These are phyloP conservation scores for Frankliniella fusca DNA, from an alignment of 2,888 invertebrate genomes.

Conservation along the genomic window DNA sequence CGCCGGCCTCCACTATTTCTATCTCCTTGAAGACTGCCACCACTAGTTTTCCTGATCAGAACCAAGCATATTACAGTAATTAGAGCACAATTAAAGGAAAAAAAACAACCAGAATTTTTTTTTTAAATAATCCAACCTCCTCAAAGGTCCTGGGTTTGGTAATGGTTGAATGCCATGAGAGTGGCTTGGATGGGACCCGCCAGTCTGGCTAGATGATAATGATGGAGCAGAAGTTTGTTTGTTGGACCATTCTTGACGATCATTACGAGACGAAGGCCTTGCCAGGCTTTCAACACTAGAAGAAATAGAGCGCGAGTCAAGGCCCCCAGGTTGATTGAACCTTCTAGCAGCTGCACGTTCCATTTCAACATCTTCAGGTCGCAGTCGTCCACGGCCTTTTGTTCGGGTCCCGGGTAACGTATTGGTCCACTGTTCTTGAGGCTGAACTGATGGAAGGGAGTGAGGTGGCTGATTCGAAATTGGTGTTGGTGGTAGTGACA, in stretches of 20 bases:
- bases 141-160: background rate
- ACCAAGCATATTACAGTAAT: background rate
- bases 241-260: background rate
- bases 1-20: background rate
- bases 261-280: background rate
- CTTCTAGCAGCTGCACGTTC: constrained; percentile 32
- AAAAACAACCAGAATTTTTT: background rate
- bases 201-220: background rate
- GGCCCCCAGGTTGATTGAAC: constrained; percentile 35
- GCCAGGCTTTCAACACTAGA: background rate
- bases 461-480: constrained; percentile 29
- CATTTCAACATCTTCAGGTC: constrained; percentile 44
- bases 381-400: constrained; percentile 59
- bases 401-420: constrained; percentile 60
- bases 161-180: background rate
- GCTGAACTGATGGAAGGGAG: constrained; percentile 33
- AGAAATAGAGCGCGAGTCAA: constrained; percentile 37
- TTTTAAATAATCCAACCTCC: background rate
- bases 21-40: background rate
- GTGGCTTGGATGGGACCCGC: background rate
- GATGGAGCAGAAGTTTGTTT: background rate
- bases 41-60: background rate
- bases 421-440: constrained; percentile 45
- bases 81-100: background rate
- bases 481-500: constrained; percentile 39